Percentiles rank a stretch among this genome's conserved stretches.
Evolutionary conservation across 1,140 invertebrate genomes (phyloP).

Genomic region (Acromyrmex heyeri): DNA sequence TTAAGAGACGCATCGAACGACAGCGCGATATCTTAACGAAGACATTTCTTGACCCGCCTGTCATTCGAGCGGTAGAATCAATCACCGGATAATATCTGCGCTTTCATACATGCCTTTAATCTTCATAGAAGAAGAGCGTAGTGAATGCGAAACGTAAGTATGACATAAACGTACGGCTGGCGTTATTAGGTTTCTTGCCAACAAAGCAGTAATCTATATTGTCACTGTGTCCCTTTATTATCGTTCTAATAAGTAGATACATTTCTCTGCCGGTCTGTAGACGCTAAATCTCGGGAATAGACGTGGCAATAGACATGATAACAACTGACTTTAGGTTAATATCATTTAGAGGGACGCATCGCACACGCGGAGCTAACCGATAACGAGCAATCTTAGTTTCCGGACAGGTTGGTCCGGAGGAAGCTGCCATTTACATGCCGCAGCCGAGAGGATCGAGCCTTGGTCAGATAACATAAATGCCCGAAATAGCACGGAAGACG

Average conservation of each 20-base stretch:
- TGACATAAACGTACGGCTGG: neutral
- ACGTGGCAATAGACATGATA: slow-evolving; percentile 40
- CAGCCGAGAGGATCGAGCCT: neutral
- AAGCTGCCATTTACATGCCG: slow-evolving; percentile 14
- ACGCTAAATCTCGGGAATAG: slow-evolving; percentile 17
- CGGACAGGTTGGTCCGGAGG: neutral
- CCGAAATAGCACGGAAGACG: slow-evolving; percentile 1
- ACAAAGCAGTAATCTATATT: slow-evolving; percentile 40
- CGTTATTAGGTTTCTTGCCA: slow-evolving; percentile 32
- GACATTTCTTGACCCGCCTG: neutral
- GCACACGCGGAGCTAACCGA: slow-evolving; percentile 14
- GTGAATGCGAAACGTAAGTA: neutral
- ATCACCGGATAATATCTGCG: slow-evolving; percentile 15
- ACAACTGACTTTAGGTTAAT: slow-evolving; percentile 48
- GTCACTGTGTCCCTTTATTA: neutral
- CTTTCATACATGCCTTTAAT: neutral
- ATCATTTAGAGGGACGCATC: neutral
- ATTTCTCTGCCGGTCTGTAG: neutral
- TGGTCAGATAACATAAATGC: slow-evolving; percentile 63
- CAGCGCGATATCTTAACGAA: neutral
- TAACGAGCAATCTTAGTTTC: slow-evolving; percentile 61
- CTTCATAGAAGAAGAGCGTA: neutral
- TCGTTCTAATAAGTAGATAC: slow-evolving; percentile 30
- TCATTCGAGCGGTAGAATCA: slow-evolving; percentile 21
- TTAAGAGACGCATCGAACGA: neutral